Evolutionary conservation across 2,888 invertebrate genomes (phyloP), one percentile per base, ranked within the genome.

Genomic region (Lymantria dispar): DNA sequence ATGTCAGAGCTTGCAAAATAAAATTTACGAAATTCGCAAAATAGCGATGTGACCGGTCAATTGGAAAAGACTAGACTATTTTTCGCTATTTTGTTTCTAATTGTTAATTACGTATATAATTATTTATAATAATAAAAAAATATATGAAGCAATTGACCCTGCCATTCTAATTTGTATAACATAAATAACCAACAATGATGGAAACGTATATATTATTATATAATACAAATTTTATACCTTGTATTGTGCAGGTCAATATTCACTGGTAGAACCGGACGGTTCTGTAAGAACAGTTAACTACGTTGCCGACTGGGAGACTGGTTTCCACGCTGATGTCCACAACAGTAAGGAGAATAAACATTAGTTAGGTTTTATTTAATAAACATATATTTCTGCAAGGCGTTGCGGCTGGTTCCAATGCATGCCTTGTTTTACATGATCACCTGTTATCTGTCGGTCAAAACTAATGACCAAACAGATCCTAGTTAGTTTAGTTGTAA

Each of bases 301-400:
- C 83, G 93, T 94, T 50, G 95, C 95, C 50, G 95, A 95, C 79
- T 95, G 95, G 95, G 94, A 95, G 81, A 95, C 94, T 66, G 95
- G 95, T 71, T 95, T 95, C 91, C 95, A 95, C 78, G 95, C 95
- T 54, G 91, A 93, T 74, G 94, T 95, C 45, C 93, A 92, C 80
- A 95, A 95, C 81, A 93, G 93, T 85, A 92, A 92, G 80, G 93
- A 93, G 83, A 83, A 84, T 56, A 79, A 81, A 62, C 87, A 88
- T 70, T 87, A 87, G 70, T 60, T 52, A 47, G n/a, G 45, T 36
- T 36, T 38, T n/a, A n/a, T 38, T n/a, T 38, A 12, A 33, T 10
- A 38, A 11, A 33, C 7, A 12, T 45, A 54, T 52, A 60, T 43
- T 50, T 62, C 53, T 41, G 41, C 53, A 59, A 59, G 52, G 58